These are phyloP conservation scores for Eupsilia transversa DNA, from an alignment of 2,888 invertebrate species.

Conservation along the genomic window DNA sequence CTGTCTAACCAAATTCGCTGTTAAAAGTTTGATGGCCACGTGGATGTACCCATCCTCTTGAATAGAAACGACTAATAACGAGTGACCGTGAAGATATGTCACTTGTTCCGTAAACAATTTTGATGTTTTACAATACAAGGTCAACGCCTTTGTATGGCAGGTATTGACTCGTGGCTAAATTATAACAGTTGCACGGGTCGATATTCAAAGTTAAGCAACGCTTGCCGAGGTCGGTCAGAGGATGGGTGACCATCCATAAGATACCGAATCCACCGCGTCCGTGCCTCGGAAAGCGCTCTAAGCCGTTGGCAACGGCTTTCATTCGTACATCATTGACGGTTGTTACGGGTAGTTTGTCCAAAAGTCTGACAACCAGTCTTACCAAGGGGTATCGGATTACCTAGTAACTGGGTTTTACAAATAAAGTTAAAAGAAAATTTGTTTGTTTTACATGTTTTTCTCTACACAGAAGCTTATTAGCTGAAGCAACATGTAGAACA, in stretches of 20 bases:
- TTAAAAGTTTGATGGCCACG: background rate
- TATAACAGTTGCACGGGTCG: background rate
- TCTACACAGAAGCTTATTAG: background rate
- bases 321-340: background rate
- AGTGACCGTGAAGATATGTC: constrained; percentile 53
- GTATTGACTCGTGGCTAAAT: background rate
- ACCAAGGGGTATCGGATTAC: background rate
- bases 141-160: constrained; percentile 31
- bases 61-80: constrained; percentile 21
- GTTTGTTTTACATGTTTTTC: background rate
- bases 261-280: background rate
- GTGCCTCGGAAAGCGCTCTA: background rate
- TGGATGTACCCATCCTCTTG: background rate
- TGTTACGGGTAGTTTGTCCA: background rate
- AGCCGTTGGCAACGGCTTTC: background rate
- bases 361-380: background rate
- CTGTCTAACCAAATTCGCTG: background rate
- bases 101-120: constrained; percentile 52
- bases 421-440: background rate
- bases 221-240: background rate
- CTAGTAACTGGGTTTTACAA: background rate
- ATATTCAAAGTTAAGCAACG: constrained; percentile 6
- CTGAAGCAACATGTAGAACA: background rate
- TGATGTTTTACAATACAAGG: constrained; percentile 46
- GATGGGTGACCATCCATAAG: constrained; percentile 2